Evolutionary conservation across 2,797 vertebrate genomes (phyloP).

Genomic region (Pteropus rufus): DNA sequence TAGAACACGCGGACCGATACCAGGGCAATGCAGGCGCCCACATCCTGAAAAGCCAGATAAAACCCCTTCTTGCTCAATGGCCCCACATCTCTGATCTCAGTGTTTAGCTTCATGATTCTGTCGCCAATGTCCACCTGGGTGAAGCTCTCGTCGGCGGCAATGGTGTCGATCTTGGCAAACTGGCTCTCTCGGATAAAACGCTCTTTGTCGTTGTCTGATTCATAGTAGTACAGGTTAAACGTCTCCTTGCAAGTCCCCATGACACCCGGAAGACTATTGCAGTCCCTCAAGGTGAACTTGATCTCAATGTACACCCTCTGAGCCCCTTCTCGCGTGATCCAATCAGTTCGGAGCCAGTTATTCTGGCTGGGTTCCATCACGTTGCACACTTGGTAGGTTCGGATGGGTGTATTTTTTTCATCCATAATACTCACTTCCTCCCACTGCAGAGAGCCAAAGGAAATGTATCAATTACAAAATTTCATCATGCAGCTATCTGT

Average conservation of each 20-base stretch:
- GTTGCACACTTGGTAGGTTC: slow-evolving; percentile 98
- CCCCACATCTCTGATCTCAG: slow-evolving; percentile 94
- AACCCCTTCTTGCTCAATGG: slow-evolving; percentile 93
- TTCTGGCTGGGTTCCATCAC: slow-evolving; percentile 98
- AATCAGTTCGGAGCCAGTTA: slow-evolving; percentile 98
- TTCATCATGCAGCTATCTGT: not conserved
- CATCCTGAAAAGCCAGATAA: slow-evolving; percentile 98
- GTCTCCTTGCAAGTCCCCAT: slow-evolving; percentile 99
- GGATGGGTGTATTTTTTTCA: slow-evolving; percentile 97
- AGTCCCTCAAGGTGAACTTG: slow-evolving; percentile 98
- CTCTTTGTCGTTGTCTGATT: slow-evolving; percentile 95
- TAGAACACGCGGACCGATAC: slow-evolving; percentile 97
- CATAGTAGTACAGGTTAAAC: slow-evolving; percentile 97
- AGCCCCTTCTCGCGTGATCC: slow-evolving; percentile 94
- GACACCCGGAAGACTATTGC: slow-evolving; percentile 97
- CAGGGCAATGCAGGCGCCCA: slow-evolving; percentile 96
- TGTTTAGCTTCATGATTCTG: slow-evolving; percentile 98
- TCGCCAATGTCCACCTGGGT: slow-evolving; percentile 99
- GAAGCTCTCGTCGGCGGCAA: slow-evolving; percentile 98
- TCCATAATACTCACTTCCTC: slow-evolving; percentile 99
- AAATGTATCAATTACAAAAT: slow-evolving; percentile 31
- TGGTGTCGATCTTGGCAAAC: slow-evolving; percentile 96
- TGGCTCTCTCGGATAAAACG: slow-evolving; percentile 94
- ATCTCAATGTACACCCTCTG: slow-evolving; percentile 98
- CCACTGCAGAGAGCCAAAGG: slow-evolving; percentile 88